Evolutionary conservation across 2,113 vertebrate species (phyloP).

Genomic region (Nerophis lumbriciformis): DNA sequence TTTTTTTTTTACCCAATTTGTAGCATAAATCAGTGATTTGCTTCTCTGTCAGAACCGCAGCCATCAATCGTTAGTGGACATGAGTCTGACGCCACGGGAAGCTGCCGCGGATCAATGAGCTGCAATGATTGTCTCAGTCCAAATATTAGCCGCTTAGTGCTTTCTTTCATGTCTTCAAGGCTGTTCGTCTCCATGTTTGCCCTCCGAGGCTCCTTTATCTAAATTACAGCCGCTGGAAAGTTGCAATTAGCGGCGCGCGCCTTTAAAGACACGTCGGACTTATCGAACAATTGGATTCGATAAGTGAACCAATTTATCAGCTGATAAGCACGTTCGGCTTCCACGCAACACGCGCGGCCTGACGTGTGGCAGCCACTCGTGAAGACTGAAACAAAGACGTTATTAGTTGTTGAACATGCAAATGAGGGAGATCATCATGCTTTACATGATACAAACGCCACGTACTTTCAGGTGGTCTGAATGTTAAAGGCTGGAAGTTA

Average conservation of each 20-base stretch:
- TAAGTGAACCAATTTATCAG: neutral
- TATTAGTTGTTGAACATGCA: conserved; percentile 11
- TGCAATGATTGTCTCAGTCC: conserved; percentile 74
- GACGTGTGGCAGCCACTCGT: neutral
- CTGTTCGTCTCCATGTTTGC: conserved; percentile 43
- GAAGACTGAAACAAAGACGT: conserved; percentile 19
- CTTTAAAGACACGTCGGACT: conserved; percentile 13
- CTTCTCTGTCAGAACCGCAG: conserved; percentile 3
- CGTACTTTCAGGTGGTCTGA: no score
- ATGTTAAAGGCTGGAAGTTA: no score
- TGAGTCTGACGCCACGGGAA: conserved; percentile 59
- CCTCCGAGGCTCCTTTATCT: conserved; percentile 45
- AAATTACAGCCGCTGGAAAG: conserved; percentile 59
- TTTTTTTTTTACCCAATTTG: no score
- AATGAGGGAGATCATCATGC: no score
- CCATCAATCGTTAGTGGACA: conserved; percentile 50
- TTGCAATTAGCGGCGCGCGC: conserved; percentile 25
- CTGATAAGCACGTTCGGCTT: neutral
- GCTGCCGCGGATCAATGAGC: conserved; percentile 72
- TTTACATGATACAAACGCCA: no score
- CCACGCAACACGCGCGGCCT: neutral
- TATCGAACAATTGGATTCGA: conserved; percentile 8
- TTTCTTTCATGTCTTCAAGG: conserved; percentile 68
- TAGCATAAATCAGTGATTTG: neutral
- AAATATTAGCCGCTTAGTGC: conserved; percentile 68